Base-by-base conservation (phyloP, 1,140 invertebrate genomes). In the Helicoverpa zea region DNA sequence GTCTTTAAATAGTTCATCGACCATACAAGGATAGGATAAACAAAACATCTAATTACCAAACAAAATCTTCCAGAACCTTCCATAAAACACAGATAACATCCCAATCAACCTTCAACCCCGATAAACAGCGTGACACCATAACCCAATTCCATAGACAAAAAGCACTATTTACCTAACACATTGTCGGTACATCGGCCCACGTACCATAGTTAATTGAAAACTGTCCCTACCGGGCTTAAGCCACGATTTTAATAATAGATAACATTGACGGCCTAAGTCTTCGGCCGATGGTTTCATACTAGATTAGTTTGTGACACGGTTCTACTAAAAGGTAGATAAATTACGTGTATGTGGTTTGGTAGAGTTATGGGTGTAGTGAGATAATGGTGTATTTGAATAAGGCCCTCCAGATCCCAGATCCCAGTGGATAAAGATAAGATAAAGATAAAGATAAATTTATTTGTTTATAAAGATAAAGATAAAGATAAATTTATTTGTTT, bases 171-270 rank as follows among this genome's bases (percentile, higher is more conserved):
- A 72, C 47, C 16, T 72, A 49, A 68, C 43, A 54, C 68, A 52
- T 54, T 54, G 16, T 74, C 72, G 13, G 16, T 43, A 74, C 52
- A 74, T 51, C 16, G 72, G n/a, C 54, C 54, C 14, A 16, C 30
- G 13, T 43, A 74, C 72, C 72, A 16, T 18, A 54, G 49, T 74
- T 79, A 79, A 84, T 81, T 84, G 83, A 84, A 84, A 82, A 77
- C 43, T 82, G 80, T 77, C 77, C 51, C 79, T 49, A 73, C 12
- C 54, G 63, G 83, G 66, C 56, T 72, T 77, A 29, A 63, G 35
- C 35, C 63, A 18, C 61, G 81, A 82, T 77, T 82, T 82, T 82
- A 82, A 82, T 82, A 82, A 61, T 80, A 82, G 81, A 82, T 82
- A 82, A 63, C 68, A 64, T 74, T 73, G 63, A 80, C 23, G 56